Evolutionary conservation across 1,140 invertebrate species (phyloP), one percentile per base, ranked within the genome.

Genomic region (Zaprionus lachaisei): DNA sequence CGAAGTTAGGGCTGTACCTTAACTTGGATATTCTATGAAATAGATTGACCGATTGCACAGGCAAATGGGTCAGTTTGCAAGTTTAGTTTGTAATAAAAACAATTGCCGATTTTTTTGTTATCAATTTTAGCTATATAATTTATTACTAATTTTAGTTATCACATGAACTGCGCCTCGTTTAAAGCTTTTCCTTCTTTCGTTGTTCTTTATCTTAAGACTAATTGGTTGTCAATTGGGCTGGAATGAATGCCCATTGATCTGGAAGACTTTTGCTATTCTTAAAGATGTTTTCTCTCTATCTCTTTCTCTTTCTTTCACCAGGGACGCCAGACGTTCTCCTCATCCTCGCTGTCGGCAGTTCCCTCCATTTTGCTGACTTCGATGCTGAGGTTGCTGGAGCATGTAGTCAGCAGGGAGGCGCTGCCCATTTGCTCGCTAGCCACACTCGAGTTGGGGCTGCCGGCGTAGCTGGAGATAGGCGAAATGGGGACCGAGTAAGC

Each of bases 241-340:
- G 31, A 31, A 38, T 65, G 22, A 15, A 24, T 64, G 47, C 66
- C 77, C 83, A 76, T 28, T 17, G 71, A 76, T 79, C 64, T 79
- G 83, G 83, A 86, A 86, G 83, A 87, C 83, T 69, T 84, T 68
- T 84, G 38, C 74, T 84, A 76, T 63, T 41, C 56, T 41, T 57
- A 5, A 34, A 34, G 31, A 34, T 11, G 31, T 34, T 57, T 6
- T 69, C 31, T 66, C 41, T 63, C 67, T 64, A 9, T 58, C 7
- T 14, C 12, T 31, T 9, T 44, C 34, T 51, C 34, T 4, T 20
- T n/a, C 12, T 60, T 93, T 94, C 6, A 96, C 95, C 95, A 96
- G 11, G 95, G 95, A 78, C 95, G 93, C 95, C 95, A 96, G 31
- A 96, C 94, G 57, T 94, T 93, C 70, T 95, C 94, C 72, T 93